Conservation (phyloP, 2,888 invertebrate genomes). For the Ectemnius cavifrons region DNA sequence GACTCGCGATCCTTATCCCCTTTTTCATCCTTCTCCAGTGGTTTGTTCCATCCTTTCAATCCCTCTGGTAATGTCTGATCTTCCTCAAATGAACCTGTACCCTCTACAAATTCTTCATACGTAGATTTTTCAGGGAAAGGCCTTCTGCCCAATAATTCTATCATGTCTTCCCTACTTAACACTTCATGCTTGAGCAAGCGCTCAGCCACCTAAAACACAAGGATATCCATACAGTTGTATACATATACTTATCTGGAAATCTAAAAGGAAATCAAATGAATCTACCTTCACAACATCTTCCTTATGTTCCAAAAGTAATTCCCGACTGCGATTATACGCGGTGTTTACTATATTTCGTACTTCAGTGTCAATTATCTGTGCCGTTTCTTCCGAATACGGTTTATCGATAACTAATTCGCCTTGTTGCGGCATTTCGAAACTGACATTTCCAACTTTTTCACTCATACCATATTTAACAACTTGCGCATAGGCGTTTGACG, state of each 20-base stretch:
- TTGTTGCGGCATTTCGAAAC: conserved; percentile 95
- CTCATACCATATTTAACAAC: conserved; percentile 99
- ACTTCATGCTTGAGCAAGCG: conserved; percentile 96
- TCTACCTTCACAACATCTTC: conserved; percentile 89
- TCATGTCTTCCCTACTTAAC: conserved; percentile 97
- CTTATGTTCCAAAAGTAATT: conserved; percentile 89
- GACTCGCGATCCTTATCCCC: conserved; percentile 55
- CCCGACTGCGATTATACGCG: conserved; percentile 90
- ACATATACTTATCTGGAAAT: background rate
- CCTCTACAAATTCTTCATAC: conserved; percentile 99
- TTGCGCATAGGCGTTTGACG: conserved; percentile 98
- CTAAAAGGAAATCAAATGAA: conserved; percentile 1
- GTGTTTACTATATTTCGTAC: conserved; percentile 87
- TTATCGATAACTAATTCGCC: conserved; percentile 97
- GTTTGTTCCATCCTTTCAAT: conserved; percentile 95
- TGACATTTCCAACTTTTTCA: conserved; percentile 96
- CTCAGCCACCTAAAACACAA: conserved; percentile 83
- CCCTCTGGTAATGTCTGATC: conserved; percentile 97
- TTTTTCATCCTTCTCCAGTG: conserved; percentile 76
- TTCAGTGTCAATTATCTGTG: conserved; percentile 96
- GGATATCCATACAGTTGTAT: background rate
- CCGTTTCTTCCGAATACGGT: conserved; percentile 98
- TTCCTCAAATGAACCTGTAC: conserved; percentile 98
- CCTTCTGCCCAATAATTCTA: conserved; percentile 94
- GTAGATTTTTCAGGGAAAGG: conserved; percentile 99